Conservation (phyloP, 1,140 invertebrate genomes). For the Drosophila ficusphila region DNA sequence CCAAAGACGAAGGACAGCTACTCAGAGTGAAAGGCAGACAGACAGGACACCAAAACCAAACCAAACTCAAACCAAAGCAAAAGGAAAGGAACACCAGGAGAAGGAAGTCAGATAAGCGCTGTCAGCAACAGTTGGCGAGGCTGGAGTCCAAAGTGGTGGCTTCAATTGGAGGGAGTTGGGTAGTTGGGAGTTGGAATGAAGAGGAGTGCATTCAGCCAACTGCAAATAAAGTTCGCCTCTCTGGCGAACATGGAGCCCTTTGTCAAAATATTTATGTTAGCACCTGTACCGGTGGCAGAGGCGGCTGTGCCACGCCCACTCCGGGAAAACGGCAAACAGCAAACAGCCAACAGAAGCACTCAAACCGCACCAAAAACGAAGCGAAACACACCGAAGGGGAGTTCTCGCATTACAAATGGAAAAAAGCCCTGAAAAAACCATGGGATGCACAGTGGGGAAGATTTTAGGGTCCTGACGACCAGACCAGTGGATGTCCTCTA, state of each 20-base stretch:
- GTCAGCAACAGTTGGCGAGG: conserved; percentile 14
- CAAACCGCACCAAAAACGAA: background rate
- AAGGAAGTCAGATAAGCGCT: conserved; percentile 75
- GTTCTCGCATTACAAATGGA: conserved; percentile 41
- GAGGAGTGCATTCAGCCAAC: conserved; percentile 52
- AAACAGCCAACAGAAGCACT: background rate
- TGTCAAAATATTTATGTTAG: conserved; percentile 78
- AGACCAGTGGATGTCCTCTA: conserved; percentile 4
- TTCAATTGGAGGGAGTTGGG: background rate
- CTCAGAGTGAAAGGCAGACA: background rate
- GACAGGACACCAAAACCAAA: background rate
- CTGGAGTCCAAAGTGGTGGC: background rate
- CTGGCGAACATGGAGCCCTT: conserved; percentile 36
- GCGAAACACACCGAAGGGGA: too few species aligned
- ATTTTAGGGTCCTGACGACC: background rate
- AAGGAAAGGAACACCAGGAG: too few species aligned
- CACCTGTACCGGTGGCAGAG: conserved; percentile 49
- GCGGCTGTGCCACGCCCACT: background rate
- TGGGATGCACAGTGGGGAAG: background rate
- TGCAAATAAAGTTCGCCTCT: conserved; percentile 52
- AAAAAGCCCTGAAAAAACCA: conserved; percentile 1
- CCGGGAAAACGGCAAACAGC: background rate
- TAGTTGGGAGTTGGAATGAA: conserved; percentile 1
- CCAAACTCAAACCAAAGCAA: too few species aligned
- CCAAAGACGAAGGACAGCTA: conserved; percentile 2